These are phyloP conservation scores for Rambutsinella grinnellia DNA, from an alignment of 2,888 invertebrate species.

Conservation along the genomic window DNA sequence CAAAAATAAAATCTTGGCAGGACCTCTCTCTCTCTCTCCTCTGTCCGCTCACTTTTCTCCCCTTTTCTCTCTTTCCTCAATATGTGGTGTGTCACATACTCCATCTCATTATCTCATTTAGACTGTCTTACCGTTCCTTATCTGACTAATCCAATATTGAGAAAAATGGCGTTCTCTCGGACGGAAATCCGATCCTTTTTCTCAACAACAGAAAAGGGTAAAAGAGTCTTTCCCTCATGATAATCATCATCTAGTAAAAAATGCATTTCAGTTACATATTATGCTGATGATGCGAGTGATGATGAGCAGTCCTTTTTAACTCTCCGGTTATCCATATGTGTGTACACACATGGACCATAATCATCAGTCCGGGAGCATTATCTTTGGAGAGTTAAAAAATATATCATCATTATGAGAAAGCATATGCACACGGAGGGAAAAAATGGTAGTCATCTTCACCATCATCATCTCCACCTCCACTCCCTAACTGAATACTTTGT, in stretches of 20 bases:
- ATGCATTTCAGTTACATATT: slow-evolving; percentile 2
- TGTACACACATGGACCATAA: slow-evolving; percentile 48
- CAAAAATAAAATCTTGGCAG: slow-evolving; percentile 62
- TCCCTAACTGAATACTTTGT: background rate
- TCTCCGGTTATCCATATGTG: slow-evolving; percentile 3
- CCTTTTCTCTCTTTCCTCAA: slow-evolving; percentile 4
- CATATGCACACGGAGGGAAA: background rate
- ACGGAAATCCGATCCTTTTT: slow-evolving; percentile 39
- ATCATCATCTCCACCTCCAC: background rate
- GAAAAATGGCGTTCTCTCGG: background rate
- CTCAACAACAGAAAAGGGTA: background rate
- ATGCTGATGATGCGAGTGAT: slow-evolving; percentile 16
- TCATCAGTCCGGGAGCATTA: slow-evolving; percentile 18
- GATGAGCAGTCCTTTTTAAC: background rate
- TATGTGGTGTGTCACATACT: background rate
- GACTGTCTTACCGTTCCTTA: slow-evolving; percentile 1
- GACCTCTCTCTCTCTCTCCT: slow-evolving; percentile 17
- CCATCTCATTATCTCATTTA: slow-evolving; percentile 26
- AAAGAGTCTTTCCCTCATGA: background rate
- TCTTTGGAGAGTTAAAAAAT: slow-evolving; percentile 10
- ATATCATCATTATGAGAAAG: slow-evolving; percentile 18
- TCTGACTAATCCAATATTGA: too few species aligned
- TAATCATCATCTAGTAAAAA: slow-evolving; percentile 14
- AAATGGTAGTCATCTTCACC: background rate
- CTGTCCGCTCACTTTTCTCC: slow-evolving; percentile 20